Evolutionary conservation across 2,888 invertebrate species (phyloP).

Genomic region (Plebejus argus): DNA sequence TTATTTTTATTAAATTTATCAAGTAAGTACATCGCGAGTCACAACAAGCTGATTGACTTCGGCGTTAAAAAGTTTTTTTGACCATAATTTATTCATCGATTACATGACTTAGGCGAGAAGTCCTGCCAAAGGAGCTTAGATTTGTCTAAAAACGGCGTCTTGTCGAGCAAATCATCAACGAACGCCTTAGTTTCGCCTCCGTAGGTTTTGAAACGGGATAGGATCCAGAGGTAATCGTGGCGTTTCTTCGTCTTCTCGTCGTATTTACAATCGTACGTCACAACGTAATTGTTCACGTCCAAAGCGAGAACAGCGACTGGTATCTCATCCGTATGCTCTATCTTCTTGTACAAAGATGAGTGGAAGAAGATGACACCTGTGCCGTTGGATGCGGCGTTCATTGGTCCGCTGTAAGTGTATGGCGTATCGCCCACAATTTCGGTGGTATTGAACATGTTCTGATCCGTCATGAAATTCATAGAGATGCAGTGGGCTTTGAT

Average conservation of each 20-base stretch:
- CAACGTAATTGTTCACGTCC: conserved; percentile 1
- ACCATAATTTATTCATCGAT: neutral
- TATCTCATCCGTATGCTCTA: neutral
- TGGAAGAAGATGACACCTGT: neutral
- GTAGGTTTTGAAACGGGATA: conserved; percentile 21
- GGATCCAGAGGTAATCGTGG: conserved; percentile 24
- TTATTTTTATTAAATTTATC: no score
- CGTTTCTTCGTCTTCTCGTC: neutral
- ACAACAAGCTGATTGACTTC: no score
- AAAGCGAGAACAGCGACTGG: neutral
- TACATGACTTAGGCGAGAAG: neutral
- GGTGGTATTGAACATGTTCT: neutral
- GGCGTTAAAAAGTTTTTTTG: no score
- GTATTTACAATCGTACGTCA: conserved; percentile 13
- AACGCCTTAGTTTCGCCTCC: neutral
- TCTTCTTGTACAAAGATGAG: neutral
- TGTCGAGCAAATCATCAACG: neutral
- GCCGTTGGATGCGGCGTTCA: neutral
- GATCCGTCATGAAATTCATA: neutral
- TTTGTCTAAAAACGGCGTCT: conserved; percentile 9
- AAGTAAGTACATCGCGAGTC: no score
- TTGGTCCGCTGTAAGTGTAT: neutral
- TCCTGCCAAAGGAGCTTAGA: conserved; percentile 16
- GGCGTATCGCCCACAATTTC: neutral
- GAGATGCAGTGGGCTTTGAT: neutral